phyloP scores from a whole-genome alignment of 1,140 invertebrate species.

The honey bee (Apis mellifera) region Amel_HAv3.1 CM009931.2:17980001-17980500 shows the following conservation, averaged over 20 bases:
- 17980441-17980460: not conserved
- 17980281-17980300: not conserved
- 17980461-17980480: not conserved
- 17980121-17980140: not conserved
- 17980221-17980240: not conserved
- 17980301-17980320: not conserved
- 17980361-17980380: no score
- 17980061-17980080: constrained; percentile 17
- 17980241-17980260: not conserved
- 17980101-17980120: constrained; percentile 19
- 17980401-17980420: not conserved
- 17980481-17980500: not conserved
- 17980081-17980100: constrained; percentile 25
- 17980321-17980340: no score
- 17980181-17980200: not conserved
- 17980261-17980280: constrained; percentile 26
- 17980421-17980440: not conserved
- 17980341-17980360: not conserved
- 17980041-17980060: constrained; percentile 14
- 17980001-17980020: not conserved
- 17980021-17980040: constrained; percentile 18
- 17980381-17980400: not conserved
- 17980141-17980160: constrained; percentile 25
- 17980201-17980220: not conserved
- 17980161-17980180: not conserved